Evolutionary conservation across 2,797 vertebrate genomes (phyloP).

Genomic region (Chaetodon trifasciatus): DNA sequence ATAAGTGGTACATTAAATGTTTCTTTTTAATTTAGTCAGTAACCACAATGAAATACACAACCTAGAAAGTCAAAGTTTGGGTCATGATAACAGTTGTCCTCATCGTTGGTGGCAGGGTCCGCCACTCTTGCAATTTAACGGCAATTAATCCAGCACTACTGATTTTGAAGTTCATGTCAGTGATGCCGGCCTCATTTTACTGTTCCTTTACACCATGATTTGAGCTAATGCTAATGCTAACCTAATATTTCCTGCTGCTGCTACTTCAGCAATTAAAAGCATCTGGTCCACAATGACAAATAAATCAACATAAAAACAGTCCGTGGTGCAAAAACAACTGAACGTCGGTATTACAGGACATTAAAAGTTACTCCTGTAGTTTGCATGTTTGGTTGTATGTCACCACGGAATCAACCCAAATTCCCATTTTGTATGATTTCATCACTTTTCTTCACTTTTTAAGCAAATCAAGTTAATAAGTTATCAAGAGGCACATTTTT

Average conservation of each 20-base stretch:
- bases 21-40: no score
- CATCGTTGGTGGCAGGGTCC: neutral
- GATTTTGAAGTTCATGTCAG: neutral
- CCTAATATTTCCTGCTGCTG: neutral
- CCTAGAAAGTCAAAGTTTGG: no score
- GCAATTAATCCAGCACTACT: neutral
- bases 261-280: neutral
- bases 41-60: no score
- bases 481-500: conserved; percentile 34
- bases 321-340: neutral
- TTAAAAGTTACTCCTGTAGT: neutral
- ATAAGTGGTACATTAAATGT: no score
- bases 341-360: neutral
- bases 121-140: neutral
- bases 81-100: no score
- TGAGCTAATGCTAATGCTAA: neutral
- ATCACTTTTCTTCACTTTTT: conserved; percentile 1
- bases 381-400: no score
- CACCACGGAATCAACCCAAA: neutral
- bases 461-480: conserved; percentile 21
- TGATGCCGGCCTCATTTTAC: neutral
- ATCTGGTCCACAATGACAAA: neutral
- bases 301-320: neutral
- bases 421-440: neutral
- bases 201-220: neutral